Percentiles rank a stretch among this genome's conserved stretches.
phyloP scores from a whole-genome alignment of 2,888 invertebrate species.

The Hypomecis punctinalis region DNA sequence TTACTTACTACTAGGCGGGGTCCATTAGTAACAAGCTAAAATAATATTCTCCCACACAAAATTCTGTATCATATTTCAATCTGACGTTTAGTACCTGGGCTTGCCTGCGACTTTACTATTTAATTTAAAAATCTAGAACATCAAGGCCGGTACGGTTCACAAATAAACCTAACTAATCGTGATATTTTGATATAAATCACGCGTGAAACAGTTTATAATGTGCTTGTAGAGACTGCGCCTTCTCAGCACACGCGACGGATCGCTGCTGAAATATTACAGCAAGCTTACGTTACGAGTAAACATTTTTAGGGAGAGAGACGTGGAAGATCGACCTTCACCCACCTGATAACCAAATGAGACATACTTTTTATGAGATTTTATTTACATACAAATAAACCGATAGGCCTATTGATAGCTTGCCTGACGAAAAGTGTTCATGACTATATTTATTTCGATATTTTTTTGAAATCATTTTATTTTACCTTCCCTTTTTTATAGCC shows the following conservation, averaged over 20 bases:
- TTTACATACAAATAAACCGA: too few species aligned
- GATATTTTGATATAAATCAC: slow-evolving; percentile 12
- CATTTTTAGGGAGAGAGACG: too few species aligned
- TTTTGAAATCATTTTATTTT: too few species aligned
- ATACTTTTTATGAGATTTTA: too few species aligned
- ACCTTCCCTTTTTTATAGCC: too few species aligned
- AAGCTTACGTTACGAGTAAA: too few species aligned
- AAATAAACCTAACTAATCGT: slow-evolving; percentile 13
- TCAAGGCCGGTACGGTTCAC: slow-evolving; percentile 6
- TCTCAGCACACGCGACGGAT: slow-evolving; percentile 10
- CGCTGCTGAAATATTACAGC: not conserved
- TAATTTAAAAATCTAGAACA: not conserved
- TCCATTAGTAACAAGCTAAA: not conserved
- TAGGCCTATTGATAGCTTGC: too few species aligned
- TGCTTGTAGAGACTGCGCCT: slow-evolving; percentile 14
- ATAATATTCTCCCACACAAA: not conserved
- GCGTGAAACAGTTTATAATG: slow-evolving; percentile 11
- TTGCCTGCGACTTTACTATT: not conserved
- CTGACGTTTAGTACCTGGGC: slow-evolving; percentile 7
- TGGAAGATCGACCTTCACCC: too few species aligned
- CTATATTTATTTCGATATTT: too few species aligned
- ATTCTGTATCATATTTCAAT: slow-evolving; percentile 3
- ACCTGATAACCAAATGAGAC: too few species aligned
- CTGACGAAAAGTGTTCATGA: too few species aligned
- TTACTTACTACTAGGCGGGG: not conserved